Conservation (phyloP, 2,888 invertebrate species). For the Drosophila neotestacea region DNA sequence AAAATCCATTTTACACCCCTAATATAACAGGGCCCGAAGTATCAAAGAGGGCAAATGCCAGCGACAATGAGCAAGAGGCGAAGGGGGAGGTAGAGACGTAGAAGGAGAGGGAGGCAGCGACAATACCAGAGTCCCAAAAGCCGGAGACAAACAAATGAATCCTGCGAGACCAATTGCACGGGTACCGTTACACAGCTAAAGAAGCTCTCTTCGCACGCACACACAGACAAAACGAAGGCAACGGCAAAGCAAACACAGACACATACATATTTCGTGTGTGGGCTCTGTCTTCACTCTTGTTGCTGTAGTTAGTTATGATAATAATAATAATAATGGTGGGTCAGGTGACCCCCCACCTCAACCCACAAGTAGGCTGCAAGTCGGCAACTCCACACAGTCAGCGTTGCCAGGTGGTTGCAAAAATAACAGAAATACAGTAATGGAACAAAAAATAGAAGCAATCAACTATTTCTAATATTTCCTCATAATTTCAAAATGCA, state of each 20-base stretch:
- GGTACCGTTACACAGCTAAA: conserved; percentile 37
- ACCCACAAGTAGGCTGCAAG: not conserved
- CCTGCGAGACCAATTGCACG: conserved; percentile 81
- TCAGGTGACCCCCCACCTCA: not conserved
- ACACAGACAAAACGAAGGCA: conserved; percentile 2
- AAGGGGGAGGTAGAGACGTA: conserved; percentile 8
- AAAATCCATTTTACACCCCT: conserved; percentile 82
- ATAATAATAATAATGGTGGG: conserved; percentile 44
- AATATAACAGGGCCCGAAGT: conserved; percentile 64
- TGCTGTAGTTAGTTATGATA: conserved; percentile 60
- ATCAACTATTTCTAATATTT: no score
- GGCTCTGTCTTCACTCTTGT: conserved; percentile 1
- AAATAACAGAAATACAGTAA: conserved; percentile 3
- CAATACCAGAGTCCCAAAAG: conserved; percentile 20
- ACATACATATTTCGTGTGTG: conserved; percentile 32
- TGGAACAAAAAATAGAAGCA: no score
- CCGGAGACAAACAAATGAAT: conserved; percentile 73
- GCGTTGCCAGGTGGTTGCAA: conserved; percentile 40
- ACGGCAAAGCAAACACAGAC: conserved; percentile 8
- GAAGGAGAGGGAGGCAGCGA: conserved; percentile 18
- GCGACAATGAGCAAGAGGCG: conserved; percentile 49
- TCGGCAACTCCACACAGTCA: conserved; percentile 10
- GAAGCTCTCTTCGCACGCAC: conserved; percentile 38
- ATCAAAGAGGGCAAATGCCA: conserved; percentile 53
- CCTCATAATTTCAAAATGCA: no score